Conservation (phyloP, 2,797 vertebrate genomes). For the Ibycter americanus region DNA sequence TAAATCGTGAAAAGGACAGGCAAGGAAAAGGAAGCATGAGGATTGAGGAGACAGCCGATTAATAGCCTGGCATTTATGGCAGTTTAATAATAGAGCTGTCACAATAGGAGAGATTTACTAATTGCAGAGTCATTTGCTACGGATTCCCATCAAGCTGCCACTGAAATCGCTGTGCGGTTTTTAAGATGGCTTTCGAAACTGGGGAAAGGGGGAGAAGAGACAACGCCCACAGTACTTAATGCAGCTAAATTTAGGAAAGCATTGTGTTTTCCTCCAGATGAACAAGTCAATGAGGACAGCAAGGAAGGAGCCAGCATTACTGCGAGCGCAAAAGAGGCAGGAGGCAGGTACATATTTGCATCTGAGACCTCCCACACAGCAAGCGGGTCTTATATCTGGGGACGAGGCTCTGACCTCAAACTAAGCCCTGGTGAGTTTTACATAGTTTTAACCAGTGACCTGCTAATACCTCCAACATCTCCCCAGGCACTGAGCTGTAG, state of each 20-base stretch:
- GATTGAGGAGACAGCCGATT: constrained; percentile 69
- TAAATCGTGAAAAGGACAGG: background rate
- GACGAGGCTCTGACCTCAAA: background rate
- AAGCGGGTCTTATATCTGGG: background rate
- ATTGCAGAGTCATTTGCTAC: constrained; percentile 70
- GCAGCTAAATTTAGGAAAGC: constrained; percentile 43
- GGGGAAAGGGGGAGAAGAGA: background rate
- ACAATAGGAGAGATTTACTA: constrained; percentile 75
- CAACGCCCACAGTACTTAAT: background rate
- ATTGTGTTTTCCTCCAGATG: background rate
- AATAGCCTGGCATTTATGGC: constrained; percentile 71
- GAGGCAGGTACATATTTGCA: background rate
- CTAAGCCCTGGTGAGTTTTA: background rate
- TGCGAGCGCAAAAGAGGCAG: rapidly evolving
- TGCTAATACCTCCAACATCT: background rate
- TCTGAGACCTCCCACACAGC: background rate
- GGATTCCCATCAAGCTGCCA: constrained; percentile 71
- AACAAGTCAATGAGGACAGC: background rate
- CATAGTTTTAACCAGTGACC: background rate
- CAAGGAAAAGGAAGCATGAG: constrained; percentile 25
- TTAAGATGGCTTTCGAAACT: constrained; percentile 35
- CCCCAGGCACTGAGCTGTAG: background rate
- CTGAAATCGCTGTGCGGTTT: constrained; percentile 49
- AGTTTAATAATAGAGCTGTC: constrained; percentile 77
- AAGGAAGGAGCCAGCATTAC: background rate